These are phyloP conservation scores for Ophion obscuratus DNA, from an alignment of 2,888 invertebrate species.

Conservation along the genomic window DNA sequence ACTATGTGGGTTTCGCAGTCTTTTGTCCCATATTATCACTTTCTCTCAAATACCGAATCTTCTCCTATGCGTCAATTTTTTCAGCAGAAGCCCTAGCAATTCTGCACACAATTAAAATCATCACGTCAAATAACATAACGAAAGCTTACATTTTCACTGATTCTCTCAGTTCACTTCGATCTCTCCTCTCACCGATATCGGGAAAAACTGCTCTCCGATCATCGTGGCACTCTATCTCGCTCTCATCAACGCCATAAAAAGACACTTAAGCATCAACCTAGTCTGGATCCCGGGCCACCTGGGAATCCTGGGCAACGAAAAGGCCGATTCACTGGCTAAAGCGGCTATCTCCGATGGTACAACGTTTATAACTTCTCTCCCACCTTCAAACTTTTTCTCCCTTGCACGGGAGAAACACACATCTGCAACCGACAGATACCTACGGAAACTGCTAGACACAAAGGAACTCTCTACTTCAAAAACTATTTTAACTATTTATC, in stretches of 20 bases:
- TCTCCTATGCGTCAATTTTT: slow-evolving; percentile 47
- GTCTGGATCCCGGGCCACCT: no score
- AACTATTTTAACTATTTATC: not conserved
- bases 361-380: not conserved
- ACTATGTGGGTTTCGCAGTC: slow-evolving; percentile 41
- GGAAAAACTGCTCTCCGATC: not conserved
- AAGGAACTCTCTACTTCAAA: slow-evolving; percentile 25
- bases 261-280: not conserved
- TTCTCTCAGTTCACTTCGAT: not conserved
- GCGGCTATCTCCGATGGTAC: not conserved
- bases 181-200: not conserved
- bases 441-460: not conserved
- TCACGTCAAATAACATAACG: slow-evolving; percentile 7
- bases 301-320: slow-evolving; percentile 36
- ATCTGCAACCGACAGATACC: not conserved
- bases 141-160: slow-evolving; percentile 31
- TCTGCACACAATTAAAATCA: slow-evolving; percentile 13
- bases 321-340: slow-evolving; percentile 24
- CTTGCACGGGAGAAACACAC: not conserved
- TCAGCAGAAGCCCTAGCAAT: slow-evolving; percentile 51
- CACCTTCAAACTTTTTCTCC: slow-evolving; percentile 18
- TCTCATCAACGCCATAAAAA: not conserved
- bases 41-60: slow-evolving; percentile 13
- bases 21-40: slow-evolving; percentile 27
- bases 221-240: not conserved